Evolutionary conservation across 2,797 vertebrate species (phyloP).

Genomic region (Neomorphus geoffroyi): DNA sequence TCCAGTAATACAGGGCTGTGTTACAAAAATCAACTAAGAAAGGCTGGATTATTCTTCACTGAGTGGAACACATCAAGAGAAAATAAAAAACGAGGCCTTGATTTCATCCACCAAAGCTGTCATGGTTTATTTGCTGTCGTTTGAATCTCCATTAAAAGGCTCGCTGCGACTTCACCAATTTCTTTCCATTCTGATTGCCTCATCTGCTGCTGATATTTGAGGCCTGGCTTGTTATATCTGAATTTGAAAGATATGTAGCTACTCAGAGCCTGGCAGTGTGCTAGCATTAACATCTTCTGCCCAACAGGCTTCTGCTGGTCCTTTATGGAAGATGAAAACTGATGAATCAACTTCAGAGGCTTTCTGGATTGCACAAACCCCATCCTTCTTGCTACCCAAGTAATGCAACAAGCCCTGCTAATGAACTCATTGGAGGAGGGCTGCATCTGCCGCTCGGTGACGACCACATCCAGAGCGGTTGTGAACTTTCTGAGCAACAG

Average conservation of each 20-base stretch:
- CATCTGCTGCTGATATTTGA: constrained; percentile 20
- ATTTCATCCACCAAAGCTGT: constrained; percentile 29
- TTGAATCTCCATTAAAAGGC: constrained; percentile 48
- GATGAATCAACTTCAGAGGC: constrained; percentile 53
- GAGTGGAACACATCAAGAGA: constrained; percentile 25
- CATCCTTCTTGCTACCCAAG: constrained; percentile 7
- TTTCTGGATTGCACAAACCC: constrained; percentile 14
- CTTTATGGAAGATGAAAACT: constrained; percentile 50
- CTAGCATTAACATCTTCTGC: constrained; percentile 13
- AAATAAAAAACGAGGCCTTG: constrained; percentile 33
- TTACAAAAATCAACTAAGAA: background rate
- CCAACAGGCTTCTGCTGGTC: background rate
- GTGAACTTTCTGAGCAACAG: constrained; percentile 23
- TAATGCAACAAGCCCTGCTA: constrained; percentile 14
- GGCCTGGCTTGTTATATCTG: constrained; percentile 40
- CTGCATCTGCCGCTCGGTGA: background rate
- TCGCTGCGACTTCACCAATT: background rate
- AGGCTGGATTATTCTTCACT: constrained; percentile 13
- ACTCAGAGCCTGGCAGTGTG: background rate
- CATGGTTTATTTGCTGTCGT: constrained; percentile 52
- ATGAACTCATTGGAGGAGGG: constrained; percentile 10
- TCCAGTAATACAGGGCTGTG: background rate
- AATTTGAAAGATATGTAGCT: constrained; percentile 41
- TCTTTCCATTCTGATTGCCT: constrained; percentile 26
- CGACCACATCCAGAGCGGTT: background rate